Base-by-base conservation (phyloP, 1,140 invertebrate species). In the Drosophila sp. region DNA sequence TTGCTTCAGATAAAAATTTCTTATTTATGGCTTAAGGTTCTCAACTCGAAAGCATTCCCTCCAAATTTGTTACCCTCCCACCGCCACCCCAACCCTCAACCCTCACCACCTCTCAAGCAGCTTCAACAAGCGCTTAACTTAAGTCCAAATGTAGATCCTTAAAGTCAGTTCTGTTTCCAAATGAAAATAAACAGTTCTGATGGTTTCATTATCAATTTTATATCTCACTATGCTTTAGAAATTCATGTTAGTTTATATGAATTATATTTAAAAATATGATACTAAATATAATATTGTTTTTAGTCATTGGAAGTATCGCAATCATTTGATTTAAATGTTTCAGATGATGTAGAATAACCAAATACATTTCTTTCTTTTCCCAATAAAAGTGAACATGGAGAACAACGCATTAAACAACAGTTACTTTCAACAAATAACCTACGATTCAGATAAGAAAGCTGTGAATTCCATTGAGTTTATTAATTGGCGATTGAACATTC, bases 1-100 rank as follows among this genome's bases (percentile, higher is more conserved):
- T 80, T 82, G 74, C 70, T 87, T 78, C 67, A 87, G 83, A 73
- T 73, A 73, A 73, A 73, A 73, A 73, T 70, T 75, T 71, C 66
- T 75, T 76, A 71, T 76, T 72, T 76, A 71, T 72, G 72, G 61
- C 61, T 72, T 72, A 63, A 65, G 72, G 61, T 71, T 71, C 50
- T 63, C 43, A 63, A 53, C 32, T 62, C 48, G 34, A 73, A 41
- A 56, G 65, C 65, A 62, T 27, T 69, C 7, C 16, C 14, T 57
- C 13, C 7, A 62, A 61, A 61, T 56, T 61, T 69, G 40, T 41
- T 56, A 34, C 7, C 32, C 14, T 21, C n/a, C n/a, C n/a, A n/a
- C n/a, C n/a, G n/a, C n/a, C n/a, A n/a, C n/a, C n/a, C n/a, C n/a
- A n/a, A n/a, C n/a, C n/a, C n/a, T n/a, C n/a, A n/a, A n/a, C n/a